Base-by-base conservation (phyloP, 2,113 vertebrate genomes). In the Gracilinanus agilis region DNA sequence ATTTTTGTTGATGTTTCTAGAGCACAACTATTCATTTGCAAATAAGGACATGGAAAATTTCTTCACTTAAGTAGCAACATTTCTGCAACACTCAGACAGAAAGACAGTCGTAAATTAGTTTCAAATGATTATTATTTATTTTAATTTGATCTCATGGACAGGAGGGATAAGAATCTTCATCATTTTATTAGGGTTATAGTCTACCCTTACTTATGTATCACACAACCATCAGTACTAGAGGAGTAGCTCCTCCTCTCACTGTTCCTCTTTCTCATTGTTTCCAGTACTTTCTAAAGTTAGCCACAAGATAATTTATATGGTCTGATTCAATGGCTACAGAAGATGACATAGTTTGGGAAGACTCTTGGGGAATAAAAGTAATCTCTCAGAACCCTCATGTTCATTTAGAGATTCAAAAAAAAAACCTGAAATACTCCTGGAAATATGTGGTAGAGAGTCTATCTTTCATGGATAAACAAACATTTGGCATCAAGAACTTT, bases 31-130 rank as follows among this genome's bases (percentile, higher is more conserved):
- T 97, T 97, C 97, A 94, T 92, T 98, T 97, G 97, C 97, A 98
- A 98, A 98, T 97, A 98, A 94, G 96, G 97, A 93, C 97, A 98
- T 56, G 95, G 91, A 97, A 98, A 98, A 98, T 95, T 98, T 98
- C 98, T 40, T 83, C n/a, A 83, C 7, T 19, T 19, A 40, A 40
- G 7, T 23, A 23, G 19, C 21, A 40, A 23, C 13, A 83, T 83
- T 83, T 83, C n/a, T 83, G n/a, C 34, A 40, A 9, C 7, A 83
- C 12, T 34, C 10, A 83, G n/a, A 83, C n/a, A 16, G 1, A 75
- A n/a, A 75, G 29, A 34, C 11, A 75, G 29, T 3, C 13, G 16
- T 19, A n/a, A 75, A 29, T 67, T n/a, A 67, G 34, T 75, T 75
- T 75, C 61, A 75, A n/a, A 75, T 67, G 13, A 67, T 21, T 23